These are phyloP conservation scores for Triplophysa bombifrons DNA, from an alignment of 2,797 vertebrate species.

Conservation along the genomic window DNA sequence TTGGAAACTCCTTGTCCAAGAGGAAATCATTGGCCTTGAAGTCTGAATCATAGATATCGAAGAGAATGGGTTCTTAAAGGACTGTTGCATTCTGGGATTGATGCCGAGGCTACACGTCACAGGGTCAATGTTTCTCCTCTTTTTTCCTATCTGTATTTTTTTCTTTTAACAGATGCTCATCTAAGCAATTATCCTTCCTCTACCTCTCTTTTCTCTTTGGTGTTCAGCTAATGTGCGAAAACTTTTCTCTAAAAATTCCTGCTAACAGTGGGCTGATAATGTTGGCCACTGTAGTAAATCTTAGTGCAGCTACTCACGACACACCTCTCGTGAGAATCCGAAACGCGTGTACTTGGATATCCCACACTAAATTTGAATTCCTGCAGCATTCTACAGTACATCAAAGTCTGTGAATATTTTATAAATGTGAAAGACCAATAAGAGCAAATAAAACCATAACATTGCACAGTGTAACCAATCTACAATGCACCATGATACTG, in stretches of 20 bases:
- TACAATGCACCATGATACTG: background rate
- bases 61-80: conserved; percentile 37
- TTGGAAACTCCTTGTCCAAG: conserved; percentile 7
- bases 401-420: background rate
- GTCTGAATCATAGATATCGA: conserved; percentile 39
- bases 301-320: conserved; percentile 1
- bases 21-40: conserved; percentile 13
- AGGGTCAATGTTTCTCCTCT: conserved; percentile 52
- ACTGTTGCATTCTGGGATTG: conserved; percentile 38
- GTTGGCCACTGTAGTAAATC: conserved; percentile 41
- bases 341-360: conserved; percentile 38
- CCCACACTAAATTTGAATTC: background rate
- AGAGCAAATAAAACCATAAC: background rate
- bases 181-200: conserved; percentile 61
- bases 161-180: conserved; percentile 54
- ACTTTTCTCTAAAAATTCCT: conserved; percentile 53
- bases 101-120: conserved; percentile 15
- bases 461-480: background rate
- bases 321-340: background rate
- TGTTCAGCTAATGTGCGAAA: conserved; percentile 61
- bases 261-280: conserved; percentile 44
- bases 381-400: background rate
- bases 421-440: background rate
- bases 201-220: conserved; percentile 50
- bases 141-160: conserved; percentile 40